Conservation (phyloP, 2,888 invertebrate species). For the Lithosia quadra region DNA sequence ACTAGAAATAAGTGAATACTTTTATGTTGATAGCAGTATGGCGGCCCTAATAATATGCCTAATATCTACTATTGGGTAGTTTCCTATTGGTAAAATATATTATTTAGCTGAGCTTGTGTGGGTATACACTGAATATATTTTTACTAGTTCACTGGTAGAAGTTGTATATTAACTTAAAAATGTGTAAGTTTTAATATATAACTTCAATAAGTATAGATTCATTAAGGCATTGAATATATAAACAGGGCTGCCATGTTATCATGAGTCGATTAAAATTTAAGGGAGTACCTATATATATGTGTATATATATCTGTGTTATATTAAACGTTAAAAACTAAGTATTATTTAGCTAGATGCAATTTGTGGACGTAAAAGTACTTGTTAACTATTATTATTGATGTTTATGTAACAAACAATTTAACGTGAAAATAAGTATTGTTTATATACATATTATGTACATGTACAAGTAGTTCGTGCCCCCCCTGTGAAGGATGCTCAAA, state of each 20-base stretch:
- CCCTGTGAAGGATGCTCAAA: too few species aligned
- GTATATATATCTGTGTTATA: background rate
- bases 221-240: background rate
- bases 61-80: background rate
- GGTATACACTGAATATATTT: too few species aligned
- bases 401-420: background rate
- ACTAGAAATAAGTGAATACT: constrained; percentile 56
- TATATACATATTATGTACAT: too few species aligned
- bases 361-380: background rate
- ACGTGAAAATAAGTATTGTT: too few species aligned
- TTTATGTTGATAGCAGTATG: constrained; percentile 15
- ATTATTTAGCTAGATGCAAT: constrained; percentile 1
- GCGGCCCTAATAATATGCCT: background rate
- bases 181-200: too few species aligned
- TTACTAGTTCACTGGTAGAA: too few species aligned
- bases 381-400: background rate
- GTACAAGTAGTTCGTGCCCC: too few species aligned
- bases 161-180: too few species aligned
- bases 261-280: background rate
- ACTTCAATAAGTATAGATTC: background rate
- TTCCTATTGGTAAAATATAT: background rate
- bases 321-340: background rate
- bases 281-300: background rate
- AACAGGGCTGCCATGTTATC: background rate
- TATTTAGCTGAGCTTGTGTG: too few species aligned